Conservation (phyloP, 2,888 invertebrate genomes). For the Odontocolon sp. region DNA sequence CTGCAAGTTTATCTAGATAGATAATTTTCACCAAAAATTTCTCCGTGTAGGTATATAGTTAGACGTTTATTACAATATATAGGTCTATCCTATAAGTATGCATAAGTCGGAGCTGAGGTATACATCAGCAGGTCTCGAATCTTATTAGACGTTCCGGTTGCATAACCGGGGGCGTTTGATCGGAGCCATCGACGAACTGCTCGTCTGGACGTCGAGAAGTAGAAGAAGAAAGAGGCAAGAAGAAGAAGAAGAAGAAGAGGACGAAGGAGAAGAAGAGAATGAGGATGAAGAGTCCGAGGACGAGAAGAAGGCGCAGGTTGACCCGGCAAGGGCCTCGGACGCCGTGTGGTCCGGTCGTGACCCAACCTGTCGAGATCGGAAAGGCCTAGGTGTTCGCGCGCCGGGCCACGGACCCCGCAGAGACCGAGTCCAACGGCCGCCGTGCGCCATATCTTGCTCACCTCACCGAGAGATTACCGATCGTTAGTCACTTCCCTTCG, state of each 20-base stretch:
- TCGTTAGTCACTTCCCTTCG: slow-evolving; percentile 60
- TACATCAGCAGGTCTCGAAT: slow-evolving; percentile 7
- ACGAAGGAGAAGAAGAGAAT: slow-evolving; percentile 66
- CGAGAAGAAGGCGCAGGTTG: slow-evolving; percentile 51
- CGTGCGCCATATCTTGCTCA: slow-evolving; percentile 59
- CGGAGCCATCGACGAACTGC: slow-evolving; percentile 35
- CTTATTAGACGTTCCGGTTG: slow-evolving; percentile 46
- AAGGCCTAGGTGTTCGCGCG: slow-evolving; percentile 56
- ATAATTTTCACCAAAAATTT: no score
- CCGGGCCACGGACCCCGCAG: slow-evolving; percentile 19
- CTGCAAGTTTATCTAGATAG: no score
- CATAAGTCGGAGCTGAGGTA: background rate
- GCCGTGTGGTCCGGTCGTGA: slow-evolving; percentile 72
- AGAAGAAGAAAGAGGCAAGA: slow-evolving; percentile 16
- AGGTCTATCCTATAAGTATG: no score
- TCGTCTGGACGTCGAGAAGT: slow-evolving; percentile 39
- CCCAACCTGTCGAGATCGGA: slow-evolving; percentile 74
- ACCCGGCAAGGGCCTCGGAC: slow-evolving; percentile 53
- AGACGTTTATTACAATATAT: background rate
- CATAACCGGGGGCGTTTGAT: slow-evolving; percentile 46
- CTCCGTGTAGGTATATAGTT: no score
- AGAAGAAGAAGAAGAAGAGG: slow-evolving; percentile 66
- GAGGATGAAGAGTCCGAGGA: slow-evolving; percentile 40
- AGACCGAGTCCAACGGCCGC: slow-evolving; percentile 51
- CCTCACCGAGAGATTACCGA: slow-evolving; percentile 62